phyloP scores from a whole-genome alignment of 2,888 invertebrate genomes.

The Nemoura dubitans region DNA sequence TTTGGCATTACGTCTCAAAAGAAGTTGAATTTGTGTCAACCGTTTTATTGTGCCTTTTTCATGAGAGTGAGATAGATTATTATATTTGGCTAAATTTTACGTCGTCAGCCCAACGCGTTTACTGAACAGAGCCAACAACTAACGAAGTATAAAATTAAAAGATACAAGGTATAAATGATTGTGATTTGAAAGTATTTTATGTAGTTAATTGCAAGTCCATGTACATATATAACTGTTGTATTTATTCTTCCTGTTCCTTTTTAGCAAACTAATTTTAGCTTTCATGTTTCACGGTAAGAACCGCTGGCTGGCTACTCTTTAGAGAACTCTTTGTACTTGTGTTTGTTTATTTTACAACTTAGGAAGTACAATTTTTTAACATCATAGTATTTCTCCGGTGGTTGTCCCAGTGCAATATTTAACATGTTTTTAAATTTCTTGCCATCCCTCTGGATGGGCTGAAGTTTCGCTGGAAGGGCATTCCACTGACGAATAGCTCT shows the following conservation, averaged over 20 bases:
- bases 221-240: slow-evolving; percentile 3
- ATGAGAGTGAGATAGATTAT: no score
- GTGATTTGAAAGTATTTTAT: neutral
- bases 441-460: no score
- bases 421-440: no score
- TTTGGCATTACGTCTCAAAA: no score
- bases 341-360: no score
- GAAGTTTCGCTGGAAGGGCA: no score
- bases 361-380: no score
- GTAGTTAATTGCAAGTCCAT: neutral
- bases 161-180: neutral
- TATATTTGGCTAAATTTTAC: neutral
- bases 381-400: no score
- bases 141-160: neutral
- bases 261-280: neutral
- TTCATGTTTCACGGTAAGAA: neutral
- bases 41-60: no score
- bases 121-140: neutral
- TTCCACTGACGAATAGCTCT: no score
- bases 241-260: neutral
- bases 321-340: neutral
- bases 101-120: neutral
- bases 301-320: neutral
- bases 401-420: no score
- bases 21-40: no score